Base-by-base conservation (phyloP, 2,888 invertebrate species). In the Creontiades dilutus region DNA sequence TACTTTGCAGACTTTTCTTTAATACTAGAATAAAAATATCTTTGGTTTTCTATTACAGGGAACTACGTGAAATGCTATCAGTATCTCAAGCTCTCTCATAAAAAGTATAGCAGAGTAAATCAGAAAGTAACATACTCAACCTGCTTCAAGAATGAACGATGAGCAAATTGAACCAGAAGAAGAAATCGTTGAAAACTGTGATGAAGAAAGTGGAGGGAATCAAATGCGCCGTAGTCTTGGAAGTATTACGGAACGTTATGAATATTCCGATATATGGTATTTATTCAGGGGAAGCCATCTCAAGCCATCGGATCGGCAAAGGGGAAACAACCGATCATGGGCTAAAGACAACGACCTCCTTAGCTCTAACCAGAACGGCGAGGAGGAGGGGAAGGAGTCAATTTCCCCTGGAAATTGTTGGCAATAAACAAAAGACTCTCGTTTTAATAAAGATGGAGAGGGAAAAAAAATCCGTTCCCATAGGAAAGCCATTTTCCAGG, bases 401-500 rank as follows among this genome's bases (percentile, higher is more conserved):
- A 89, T 89, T 89, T 89, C 52, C 89, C 84, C n/a, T 48, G 89
- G 75, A 89, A 89, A 89, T 48, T 75, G 89, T 78, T 78, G 82
- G 89, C 89, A 89, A 89, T 89, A 89, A 89, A 89, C 89, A 89
- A 89, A 75, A 89, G 82, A 61, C 82, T 68, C 84, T 48, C 78
- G 85, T 89, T 89, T 89, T 89, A 89, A 89, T 89, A 89, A 84
- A 89, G 89, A 84, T 85, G 75, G 84, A 37, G 37, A n/a, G n/a
- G 37, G 80, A 23, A 57, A 81, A 57, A 47, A 61, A 46, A 46
- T 28, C 37, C 78, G 16, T 86, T 78, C 80, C 47, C 88, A 90
- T 90, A 88, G 90, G 81, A 90, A 90, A 90, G 87, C 90, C 90
- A 90, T 90, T 90, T 90, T 90, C 86, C 90, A 80, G 81, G 82